A percentile compares a stretch with the other conserved stretches of the same genome.
Evolutionary conservation across 2,113 vertebrate species (phyloP).

Genomic region (Epinephelus fuscoguttatus): DNA sequence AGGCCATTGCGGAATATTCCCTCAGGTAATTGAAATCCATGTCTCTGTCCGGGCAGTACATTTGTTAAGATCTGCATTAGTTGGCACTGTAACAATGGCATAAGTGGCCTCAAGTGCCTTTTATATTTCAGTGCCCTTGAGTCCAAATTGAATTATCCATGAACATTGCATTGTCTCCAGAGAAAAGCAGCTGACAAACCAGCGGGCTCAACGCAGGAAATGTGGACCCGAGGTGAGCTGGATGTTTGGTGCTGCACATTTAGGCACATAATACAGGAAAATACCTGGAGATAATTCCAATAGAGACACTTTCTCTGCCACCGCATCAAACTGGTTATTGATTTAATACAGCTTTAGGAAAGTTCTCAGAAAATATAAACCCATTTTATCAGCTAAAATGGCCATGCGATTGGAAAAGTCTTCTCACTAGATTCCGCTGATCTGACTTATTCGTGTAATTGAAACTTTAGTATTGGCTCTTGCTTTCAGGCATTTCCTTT

Average conservation of each 20-base stretch:
- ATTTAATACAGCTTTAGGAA: constrained; percentile 34
- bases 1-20: constrained; percentile 6
- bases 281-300: constrained; percentile 8
- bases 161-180: constrained; percentile 51
- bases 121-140: constrained; percentile 73
- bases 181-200: constrained; percentile 51
- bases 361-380: not conserved
- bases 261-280: not conserved
- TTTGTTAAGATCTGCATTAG: constrained; percentile 60
- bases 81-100: constrained; percentile 57
- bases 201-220: constrained; percentile 3
- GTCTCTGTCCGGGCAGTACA: constrained; percentile 34
- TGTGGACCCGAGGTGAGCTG: constrained; percentile 4
- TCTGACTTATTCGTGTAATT: not conserved
- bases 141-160: constrained; percentile 68
- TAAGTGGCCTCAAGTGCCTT: constrained; percentile 68
- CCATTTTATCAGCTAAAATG: constrained; percentile 17
- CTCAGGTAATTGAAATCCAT: constrained; percentile 44
- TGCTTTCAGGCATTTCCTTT: not conserved
- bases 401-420: not conserved
- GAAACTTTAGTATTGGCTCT: not conserved
- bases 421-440: not conserved
- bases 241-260: constrained; percentile 3
- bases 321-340: constrained; percentile 14
- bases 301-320: not conserved